Evolutionary conservation across 2,113 vertebrate species (phyloP), one percentile per base, ranked within the genome.

Genomic region (Callaeas wilsoni): DNA sequence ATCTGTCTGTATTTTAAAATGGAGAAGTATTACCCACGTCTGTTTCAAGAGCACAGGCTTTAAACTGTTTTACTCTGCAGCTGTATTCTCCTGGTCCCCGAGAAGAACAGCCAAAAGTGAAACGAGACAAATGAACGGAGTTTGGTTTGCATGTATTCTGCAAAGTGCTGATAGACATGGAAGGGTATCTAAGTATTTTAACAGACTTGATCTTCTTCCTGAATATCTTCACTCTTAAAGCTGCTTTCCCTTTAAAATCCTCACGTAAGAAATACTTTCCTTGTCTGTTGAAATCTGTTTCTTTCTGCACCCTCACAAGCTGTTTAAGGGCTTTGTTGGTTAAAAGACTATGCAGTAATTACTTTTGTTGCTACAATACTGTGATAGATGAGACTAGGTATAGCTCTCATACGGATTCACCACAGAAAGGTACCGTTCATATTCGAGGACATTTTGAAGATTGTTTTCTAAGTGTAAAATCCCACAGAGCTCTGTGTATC

Each of bases 241-340:
- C 96, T 98, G 96, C 91, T 97, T 97, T 97, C 84, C 89, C 90
- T 96, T 97, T 85, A 97, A 97, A 97, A 95, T 86, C 93, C 87
- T 93, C 94, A 74, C 93, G 77, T 10, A 37, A 93, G 95, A 96
- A 94, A 96, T 95, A 95, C 17, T 95, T 96, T 96, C 92, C 75
- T 37, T 56, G 75, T 94, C 95, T 46, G 20, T 57, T 79, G 80
- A 93, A 95, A 71, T 90, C 52, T 71, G 32, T 82, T 88, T 90
- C 71, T 68, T 81, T 81, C 80, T 93, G 68, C 55, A 88, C 20
- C 42, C 33, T 84, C 16, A 13, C 15, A 75, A 84, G 16, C 41
- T 35, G 56, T 90, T 79, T 52, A 84, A 84, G 90, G 80, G 80
- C n/a, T 89, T 82, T 90, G 57, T 70, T 76, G 73, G 83, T 98